Evolutionary conservation across 2,888 invertebrate species (phyloP), one percentile per base, ranked within the genome.

Genomic region (Ormyrus pomaceus): DNA sequence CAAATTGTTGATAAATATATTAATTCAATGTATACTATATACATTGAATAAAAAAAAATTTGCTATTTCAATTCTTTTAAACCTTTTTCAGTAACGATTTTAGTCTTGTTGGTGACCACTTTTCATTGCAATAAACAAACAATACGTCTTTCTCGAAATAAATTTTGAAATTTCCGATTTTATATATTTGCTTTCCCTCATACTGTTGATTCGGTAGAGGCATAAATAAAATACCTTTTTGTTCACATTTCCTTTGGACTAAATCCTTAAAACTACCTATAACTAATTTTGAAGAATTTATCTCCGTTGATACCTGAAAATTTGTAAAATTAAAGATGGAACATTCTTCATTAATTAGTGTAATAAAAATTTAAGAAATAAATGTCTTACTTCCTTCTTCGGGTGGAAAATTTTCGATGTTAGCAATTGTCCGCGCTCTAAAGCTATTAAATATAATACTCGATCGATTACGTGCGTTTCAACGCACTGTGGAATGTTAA

Each of bases 111-210:
- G 96, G 95, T 34, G 92, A 86, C 93, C 95, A 96, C 10, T 88
- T 93, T 86, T 94, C 93, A 59, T 94, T 93, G 84, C 92, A 91
- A 0, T 95, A 94, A 58, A 93, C 93, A 92, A 95, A 96, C 9
- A 98, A 92, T 1, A 96, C 96, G 87, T 95, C 96, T 82, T 96
- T 92, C 85, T 97, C 96, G 50, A 98, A 94, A 87, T 96, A 97
- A 73, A 96, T 95, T 87, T 95, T 95, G 45, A 95, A 91, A 0
- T 93, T 92, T 11, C 97, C 97, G 85, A 97, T 95, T 88, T 95
- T 94, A 87, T 96, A 98, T 5, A 98, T 93, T 87, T 97, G 97
- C 86, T 97, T 94, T 0, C 96, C 97, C 89, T 98, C 97, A 72
- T 96, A 94, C 58, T 93, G 94, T 85, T 97, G 94, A 45, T 98